phyloP scores from a whole-genome alignment of 1,140 invertebrate genomes.

The Eupeodes corollae region DNA sequence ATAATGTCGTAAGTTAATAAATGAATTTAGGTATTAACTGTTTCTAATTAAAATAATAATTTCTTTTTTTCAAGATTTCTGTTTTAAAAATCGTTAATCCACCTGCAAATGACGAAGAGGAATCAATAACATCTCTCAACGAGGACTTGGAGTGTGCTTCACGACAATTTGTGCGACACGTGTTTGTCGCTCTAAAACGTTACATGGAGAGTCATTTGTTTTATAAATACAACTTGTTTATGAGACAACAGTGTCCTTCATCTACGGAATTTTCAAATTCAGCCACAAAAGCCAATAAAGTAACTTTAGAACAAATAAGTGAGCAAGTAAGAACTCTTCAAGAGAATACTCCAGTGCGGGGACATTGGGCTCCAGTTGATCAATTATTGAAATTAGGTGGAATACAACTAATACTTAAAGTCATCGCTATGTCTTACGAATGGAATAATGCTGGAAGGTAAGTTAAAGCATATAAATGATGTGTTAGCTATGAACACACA shows the following conservation, averaged over 20 bases:
- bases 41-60: neutral
- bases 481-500: too few species aligned
- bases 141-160: constrained; percentile 86
- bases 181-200: constrained; percentile 77
- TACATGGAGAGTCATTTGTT: constrained; percentile 89
- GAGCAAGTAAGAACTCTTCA: constrained; percentile 74
- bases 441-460: constrained; percentile 72
- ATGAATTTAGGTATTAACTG: constrained; percentile 1
- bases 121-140: constrained; percentile 53
- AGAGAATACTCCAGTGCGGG: constrained; percentile 60
- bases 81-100: constrained; percentile 44
- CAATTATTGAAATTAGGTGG: constrained; percentile 75
- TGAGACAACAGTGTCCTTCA: constrained; percentile 39
- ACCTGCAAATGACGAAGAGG: constrained; percentile 65
- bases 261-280: constrained; percentile 6
- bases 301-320: constrained; percentile 62
- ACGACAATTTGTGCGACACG: constrained; percentile 88
- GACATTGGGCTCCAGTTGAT: constrained; percentile 77
- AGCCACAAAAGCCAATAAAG: constrained; percentile 48
- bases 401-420: constrained; percentile 68
- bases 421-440: constrained; percentile 79
- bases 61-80: constrained; percentile 51
- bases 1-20: constrained; percentile 70
- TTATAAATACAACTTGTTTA: constrained; percentile 69
- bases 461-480: too few species aligned